phyloP scores from a whole-genome alignment of 2,888 invertebrate genomes.

The Andrena camellia region DNA sequence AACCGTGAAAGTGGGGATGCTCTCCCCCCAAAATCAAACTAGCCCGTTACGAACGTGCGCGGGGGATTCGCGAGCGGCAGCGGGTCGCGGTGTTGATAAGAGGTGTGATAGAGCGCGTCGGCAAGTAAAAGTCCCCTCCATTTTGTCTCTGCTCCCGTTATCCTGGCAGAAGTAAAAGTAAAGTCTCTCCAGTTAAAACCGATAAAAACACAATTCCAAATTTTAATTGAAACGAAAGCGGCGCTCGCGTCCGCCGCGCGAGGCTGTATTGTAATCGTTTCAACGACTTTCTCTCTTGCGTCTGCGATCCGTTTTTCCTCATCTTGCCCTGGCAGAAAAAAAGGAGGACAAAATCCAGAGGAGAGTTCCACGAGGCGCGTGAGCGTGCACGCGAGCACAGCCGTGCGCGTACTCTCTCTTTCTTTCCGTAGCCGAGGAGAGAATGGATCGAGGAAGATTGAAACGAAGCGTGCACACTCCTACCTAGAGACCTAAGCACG shows the following conservation, averaged over 20 bases:
- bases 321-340: background rate
- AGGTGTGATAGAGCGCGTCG: no score
- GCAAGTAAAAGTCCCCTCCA: no score
- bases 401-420: constrained; percentile 34
- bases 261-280: constrained; percentile 40
- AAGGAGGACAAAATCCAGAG: constrained; percentile 21
- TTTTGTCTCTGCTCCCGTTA: no score
- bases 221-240: constrained; percentile 59
- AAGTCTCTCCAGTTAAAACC: constrained; percentile 1
- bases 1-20: no score
- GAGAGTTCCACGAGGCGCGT: constrained; percentile 10
- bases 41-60: no score
- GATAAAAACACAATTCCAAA: constrained; percentile 8
- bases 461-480: constrained; percentile 50
- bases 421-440: constrained; percentile 49
- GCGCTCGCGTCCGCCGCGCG: constrained; percentile 24
- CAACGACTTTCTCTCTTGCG: constrained; percentile 62
- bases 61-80: no score
- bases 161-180: background rate
- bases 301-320: constrained; percentile 23
- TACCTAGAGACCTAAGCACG: constrained; percentile 55
- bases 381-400: background rate
- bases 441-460: constrained; percentile 54
- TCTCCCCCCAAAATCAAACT: no score
- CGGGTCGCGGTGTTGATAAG: no score